phyloP scores from a whole-genome alignment of 2,888 invertebrate species.

The Xestia rhomboidea region DNA sequence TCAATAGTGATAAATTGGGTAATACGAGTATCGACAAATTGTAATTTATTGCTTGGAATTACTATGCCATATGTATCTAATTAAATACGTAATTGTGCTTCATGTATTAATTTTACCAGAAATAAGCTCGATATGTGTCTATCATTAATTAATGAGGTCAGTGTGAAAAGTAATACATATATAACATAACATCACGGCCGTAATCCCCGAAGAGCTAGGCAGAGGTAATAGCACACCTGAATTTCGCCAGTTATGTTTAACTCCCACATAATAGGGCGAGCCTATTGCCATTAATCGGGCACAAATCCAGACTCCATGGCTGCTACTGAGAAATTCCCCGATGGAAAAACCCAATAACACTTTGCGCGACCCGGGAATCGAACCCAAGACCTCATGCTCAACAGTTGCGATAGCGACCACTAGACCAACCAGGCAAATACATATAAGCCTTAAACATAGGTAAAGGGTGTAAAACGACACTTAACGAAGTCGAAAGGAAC shows the following conservation, averaged over 20 bases:
- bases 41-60: slow-evolving; percentile 28
- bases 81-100: not conserved
- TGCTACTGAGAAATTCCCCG: not conserved
- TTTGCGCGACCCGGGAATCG: not conserved
- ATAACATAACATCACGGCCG: not conserved
- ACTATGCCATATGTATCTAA: not conserved
- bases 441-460: no score
- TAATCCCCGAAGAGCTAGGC: not conserved
- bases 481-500: no score
- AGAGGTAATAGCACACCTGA: not conserved
- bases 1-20: slow-evolving; percentile 24
- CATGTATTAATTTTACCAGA: not conserved
- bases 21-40: slow-evolving; percentile 21
- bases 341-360: not conserved
- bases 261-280: not conserved
- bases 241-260: no score
- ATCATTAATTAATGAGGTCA: not conserved
- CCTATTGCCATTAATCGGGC: not conserved
- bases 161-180: not conserved
- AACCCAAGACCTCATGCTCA: not conserved
- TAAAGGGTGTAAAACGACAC: not conserved
- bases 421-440: not conserved
- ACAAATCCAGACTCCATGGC: not conserved
- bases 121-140: not conserved
- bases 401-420: not conserved